phyloP scores from a whole-genome alignment of 2,888 invertebrate species.

The Tinea trinotella region DNA sequence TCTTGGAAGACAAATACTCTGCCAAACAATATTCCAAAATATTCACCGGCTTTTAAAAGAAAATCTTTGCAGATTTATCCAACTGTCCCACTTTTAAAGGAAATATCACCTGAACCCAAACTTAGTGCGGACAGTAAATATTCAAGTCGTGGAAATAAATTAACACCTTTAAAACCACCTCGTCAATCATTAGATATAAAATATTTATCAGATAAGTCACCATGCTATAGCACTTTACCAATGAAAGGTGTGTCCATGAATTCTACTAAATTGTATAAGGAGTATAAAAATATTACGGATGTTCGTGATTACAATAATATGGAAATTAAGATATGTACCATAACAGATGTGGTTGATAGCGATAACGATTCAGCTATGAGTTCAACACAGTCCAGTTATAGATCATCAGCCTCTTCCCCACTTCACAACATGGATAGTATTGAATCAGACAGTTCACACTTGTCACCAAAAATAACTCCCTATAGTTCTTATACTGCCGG shows the following conservation, averaged over 20 bases:
- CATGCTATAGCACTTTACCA: conserved; percentile 20
- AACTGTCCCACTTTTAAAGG: conserved; percentile 55
- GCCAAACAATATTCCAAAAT: conserved; percentile 78
- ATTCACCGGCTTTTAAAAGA: conserved; percentile 86
- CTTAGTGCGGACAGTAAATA: conserved; percentile 42
- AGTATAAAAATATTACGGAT: conserved; percentile 44
- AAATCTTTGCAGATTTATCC: conserved; percentile 79
- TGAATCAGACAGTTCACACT: conserved; percentile 68
- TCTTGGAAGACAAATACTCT: conserved; percentile 55
- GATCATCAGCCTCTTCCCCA: conserved; percentile 83
- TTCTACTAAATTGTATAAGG: conserved; percentile 38
- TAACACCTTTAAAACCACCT: conserved; percentile 35
- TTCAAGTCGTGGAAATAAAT: conserved; percentile 31
- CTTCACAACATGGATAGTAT: conserved; percentile 75
- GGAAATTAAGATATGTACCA: conserved; percentile 60
- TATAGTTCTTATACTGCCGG: conserved; percentile 53
- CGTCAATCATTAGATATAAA: conserved; percentile 41
- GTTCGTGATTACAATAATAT: conserved; percentile 53
- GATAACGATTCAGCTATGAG: conserved; percentile 93
- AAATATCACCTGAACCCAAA: conserved; percentile 61
- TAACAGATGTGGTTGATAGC: conserved; percentile 76
- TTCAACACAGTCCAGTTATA: conserved; percentile 84
- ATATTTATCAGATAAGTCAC: conserved; percentile 31
- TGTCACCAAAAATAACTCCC: conserved; percentile 59
- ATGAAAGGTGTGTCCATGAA: conserved; percentile 25